Percentiles rank a stretch among this genome's conserved stretches.
Conservation (phyloP, 2,113 vertebrate species). For the Caranx ignobilis region DNA sequence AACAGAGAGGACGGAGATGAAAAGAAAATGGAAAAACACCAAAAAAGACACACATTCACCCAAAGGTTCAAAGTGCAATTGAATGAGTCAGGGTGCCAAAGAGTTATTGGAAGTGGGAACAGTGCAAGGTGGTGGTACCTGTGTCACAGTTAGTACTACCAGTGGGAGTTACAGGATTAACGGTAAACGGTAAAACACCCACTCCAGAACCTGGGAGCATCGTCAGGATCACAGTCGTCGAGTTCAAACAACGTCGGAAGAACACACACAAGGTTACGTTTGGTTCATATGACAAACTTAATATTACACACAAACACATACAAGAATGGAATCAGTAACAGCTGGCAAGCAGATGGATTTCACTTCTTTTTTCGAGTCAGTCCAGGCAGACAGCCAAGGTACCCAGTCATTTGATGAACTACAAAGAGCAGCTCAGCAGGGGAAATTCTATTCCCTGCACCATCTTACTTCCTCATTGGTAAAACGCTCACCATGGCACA, state of each 20-base stretch:
- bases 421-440: constrained; percentile 67
- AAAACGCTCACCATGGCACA: constrained; percentile 53
- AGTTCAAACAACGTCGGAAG: constrained; percentile 81
- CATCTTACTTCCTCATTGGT: constrained; percentile 59
- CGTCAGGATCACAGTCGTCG: constrained; percentile 85
- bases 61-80: constrained; percentile 35
- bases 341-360: constrained; percentile 73
- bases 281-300: constrained; percentile 63
- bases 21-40: constrained; percentile 30
- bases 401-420: constrained; percentile 53
- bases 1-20: constrained; percentile 12
- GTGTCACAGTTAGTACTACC: constrained; percentile 98
- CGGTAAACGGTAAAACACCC: constrained; percentile 94
- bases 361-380: constrained; percentile 29
- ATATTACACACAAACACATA: constrained; percentile 60
- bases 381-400: constrained; percentile 61
- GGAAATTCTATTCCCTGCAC: constrained; percentile 62
- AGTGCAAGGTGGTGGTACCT: constrained; percentile 89
- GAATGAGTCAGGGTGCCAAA: constrained; percentile 43
- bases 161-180: constrained; percentile 94
- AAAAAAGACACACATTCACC: constrained; percentile 43
- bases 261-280: constrained; percentile 82
- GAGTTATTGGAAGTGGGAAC: constrained; percentile 38
- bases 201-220: constrained; percentile 94
- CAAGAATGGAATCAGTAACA: constrained; percentile 45